Conservation (phyloP, 2,797 vertebrate genomes). For the Sciurus vulgaris region DNA sequence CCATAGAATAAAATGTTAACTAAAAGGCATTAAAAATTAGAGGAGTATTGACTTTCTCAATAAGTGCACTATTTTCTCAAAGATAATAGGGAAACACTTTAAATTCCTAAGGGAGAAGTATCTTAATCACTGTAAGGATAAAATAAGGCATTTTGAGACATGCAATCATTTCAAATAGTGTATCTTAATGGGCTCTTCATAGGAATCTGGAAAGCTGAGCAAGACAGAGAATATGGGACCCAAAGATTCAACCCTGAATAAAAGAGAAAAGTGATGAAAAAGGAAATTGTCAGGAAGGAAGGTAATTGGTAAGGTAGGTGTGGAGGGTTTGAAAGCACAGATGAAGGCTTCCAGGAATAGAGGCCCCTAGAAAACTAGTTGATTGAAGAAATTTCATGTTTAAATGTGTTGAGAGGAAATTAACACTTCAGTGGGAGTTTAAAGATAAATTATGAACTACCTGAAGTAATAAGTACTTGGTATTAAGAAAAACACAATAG, state of each 20-base stretch:
- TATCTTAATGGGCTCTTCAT: not conserved
- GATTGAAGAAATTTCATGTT: not conserved
- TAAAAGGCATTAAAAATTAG: not conserved
- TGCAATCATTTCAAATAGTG: not conserved
- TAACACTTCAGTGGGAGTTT: not conserved
- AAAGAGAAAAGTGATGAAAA: not conserved
- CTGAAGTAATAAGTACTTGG: not conserved
- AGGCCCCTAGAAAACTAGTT: not conserved
- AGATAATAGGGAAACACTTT: not conserved
- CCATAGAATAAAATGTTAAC: not conserved
- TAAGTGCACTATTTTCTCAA: not conserved
- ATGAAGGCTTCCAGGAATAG: not conserved
- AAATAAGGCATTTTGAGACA: not conserved
- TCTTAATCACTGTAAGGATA: not conserved
- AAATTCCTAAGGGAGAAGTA: not conserved
- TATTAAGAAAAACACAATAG: not conserved
- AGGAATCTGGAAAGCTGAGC: not conserved
- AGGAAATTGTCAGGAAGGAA: not conserved
- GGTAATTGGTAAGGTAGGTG: too few relatives aligned
- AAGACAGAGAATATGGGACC: not conserved
- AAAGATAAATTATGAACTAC: not conserved
- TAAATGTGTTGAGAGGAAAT: slow-evolving; percentile 3
- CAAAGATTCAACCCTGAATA: not conserved
- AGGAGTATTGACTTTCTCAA: not conserved
- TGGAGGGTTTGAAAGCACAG: not conserved